Base-by-base conservation (phyloP, 2,797 vertebrate genomes). In the Aldrovandia affinis region DNA sequence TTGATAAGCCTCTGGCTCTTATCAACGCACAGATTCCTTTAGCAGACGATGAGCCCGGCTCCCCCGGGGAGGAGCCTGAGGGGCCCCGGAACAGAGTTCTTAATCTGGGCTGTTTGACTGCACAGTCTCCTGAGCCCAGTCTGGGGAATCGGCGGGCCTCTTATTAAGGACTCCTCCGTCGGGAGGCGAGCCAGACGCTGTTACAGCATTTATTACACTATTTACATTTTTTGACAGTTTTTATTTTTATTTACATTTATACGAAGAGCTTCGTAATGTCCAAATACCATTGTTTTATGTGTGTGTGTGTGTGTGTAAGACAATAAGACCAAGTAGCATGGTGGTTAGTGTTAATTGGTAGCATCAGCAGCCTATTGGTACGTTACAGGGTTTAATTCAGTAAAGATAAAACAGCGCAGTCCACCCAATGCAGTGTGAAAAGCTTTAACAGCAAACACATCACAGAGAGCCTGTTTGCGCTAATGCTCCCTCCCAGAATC, bases 11-110 rank as follows among this genome's bases (percentile, higher is more conserved):
- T 39, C 88, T 86, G 86, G 86, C 89, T 90, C 90, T 92, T 92
- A 93, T 93, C 92, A 93, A 92, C 91, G 90, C 93, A 93, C 89
- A 91, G 85, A 91, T 90, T 93, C 89, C 86, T 70, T 77, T 57
- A 92, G 88, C 85, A 87, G n/a, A n/a, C n/a, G n/a, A n/a, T n/a
- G 78, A 84, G 88, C 83, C 86, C 86, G 63, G 28, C 61, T 75
- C 80, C 81, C 73, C 12, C 14, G 15, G 20, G 54, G 61, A 20
- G 79, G 12, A 42, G 18, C 10, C 44, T 4, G 55, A 14, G 47
- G n/a, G 30, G 50, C 47, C 44, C 77, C 63, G 20, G 20, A 80
- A 36, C n/a, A 28, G 44, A 50, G 7, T 28, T 28, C 20, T 28
- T 1, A 55, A 52, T 55, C 30, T n/a, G 33, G 50, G 44, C 54